Base-by-base conservation (phyloP, 2,113 vertebrate species). In the Salvelinus sp. region DNA sequence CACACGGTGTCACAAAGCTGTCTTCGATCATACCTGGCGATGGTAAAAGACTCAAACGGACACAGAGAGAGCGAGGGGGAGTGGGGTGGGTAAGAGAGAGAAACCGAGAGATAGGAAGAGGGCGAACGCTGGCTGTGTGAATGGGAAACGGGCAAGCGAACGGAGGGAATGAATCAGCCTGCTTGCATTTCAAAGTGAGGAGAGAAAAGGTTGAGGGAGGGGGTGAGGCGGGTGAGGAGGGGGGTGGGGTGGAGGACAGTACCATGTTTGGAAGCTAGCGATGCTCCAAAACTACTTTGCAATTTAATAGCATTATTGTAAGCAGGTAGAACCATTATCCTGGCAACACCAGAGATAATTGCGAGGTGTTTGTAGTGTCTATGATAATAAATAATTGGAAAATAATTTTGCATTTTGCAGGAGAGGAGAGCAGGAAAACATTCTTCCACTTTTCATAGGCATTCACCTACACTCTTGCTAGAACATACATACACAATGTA, bases 301-400 rank as follows among this genome's bases (percentile, higher is more conserved):
- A 93, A 93, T 91, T 93, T 93, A 90, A 88, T 87, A 75, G 85
- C 82, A 77, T 86, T 85, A 86, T 87, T 87, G 80, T 86, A 92
- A 92, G 85, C 91, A 91, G 92, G 89, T 89, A 84, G 90, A 82
- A 67, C 79, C 87, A 91, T 93, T 92, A 90, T 91, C 76, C 86
- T 57, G 62, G 74, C 79, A 85, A 83, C 84, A 85, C 79, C 82
- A 76, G 73, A 83, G 84, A 88, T 87, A 85, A 91, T 89, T 89
- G 86, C 73, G 87, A 90, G 90, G 91, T 88, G 82, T 88, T 87
- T 88, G 86, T 87, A 89, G 90, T 86, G 87, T 90, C 80, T 64
- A 2, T 82, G 83, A 89, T 89, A 85, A 92, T 90, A 90, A 92
- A 93, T 93, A 92, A 91, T 88, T 82, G 86, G 81, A 84, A 85